Percentiles rank a stretch among this genome's conserved stretches.
Evolutionary conservation across 1,140 invertebrate genomes (phyloP).

Genomic region (Contarinia nasturtii): DNA sequence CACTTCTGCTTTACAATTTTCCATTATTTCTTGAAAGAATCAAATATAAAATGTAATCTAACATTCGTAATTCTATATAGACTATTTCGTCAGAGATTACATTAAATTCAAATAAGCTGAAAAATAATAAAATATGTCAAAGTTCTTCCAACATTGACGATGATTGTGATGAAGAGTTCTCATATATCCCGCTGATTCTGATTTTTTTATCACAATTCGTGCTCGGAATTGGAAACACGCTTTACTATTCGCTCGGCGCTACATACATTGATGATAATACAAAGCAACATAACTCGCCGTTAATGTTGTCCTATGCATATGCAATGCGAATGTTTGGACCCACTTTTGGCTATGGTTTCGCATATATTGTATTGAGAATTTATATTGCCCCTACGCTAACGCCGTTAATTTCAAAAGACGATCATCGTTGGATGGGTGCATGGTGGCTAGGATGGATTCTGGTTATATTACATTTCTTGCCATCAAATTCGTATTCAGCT

Average conservation of each 20-base stretch:
- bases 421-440: constrained; percentile 43
- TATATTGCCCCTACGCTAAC: constrained; percentile 42
- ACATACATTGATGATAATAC: constrained; percentile 43
- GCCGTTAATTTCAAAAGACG: constrained; percentile 36
- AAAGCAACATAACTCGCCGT: constrained; percentile 35
- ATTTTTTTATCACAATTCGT: constrained; percentile 42
- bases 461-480: too few relatives aligned
- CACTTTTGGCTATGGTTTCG: constrained; percentile 17
- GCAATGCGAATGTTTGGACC: constrained; percentile 20
- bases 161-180: constrained; percentile 16
- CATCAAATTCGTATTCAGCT: too few relatives aligned
- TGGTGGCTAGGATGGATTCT: constrained; percentile 53
- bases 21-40: neutral
- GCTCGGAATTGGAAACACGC: constrained; percentile 37
- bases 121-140: neutral
- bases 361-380: constrained; percentile 35
- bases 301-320: constrained; percentile 21
- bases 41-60: neutral
- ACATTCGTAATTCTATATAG: neutral
- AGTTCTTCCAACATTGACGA: neutral
- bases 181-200: constrained; percentile 28
- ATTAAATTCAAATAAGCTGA: neutral
- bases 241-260: constrained; percentile 38
- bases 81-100: neutral
- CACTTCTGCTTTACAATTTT: neutral